Evolutionary conservation across 2,888 invertebrate species (phyloP).

Genomic region (Onthophagus sagittarius): DNA sequence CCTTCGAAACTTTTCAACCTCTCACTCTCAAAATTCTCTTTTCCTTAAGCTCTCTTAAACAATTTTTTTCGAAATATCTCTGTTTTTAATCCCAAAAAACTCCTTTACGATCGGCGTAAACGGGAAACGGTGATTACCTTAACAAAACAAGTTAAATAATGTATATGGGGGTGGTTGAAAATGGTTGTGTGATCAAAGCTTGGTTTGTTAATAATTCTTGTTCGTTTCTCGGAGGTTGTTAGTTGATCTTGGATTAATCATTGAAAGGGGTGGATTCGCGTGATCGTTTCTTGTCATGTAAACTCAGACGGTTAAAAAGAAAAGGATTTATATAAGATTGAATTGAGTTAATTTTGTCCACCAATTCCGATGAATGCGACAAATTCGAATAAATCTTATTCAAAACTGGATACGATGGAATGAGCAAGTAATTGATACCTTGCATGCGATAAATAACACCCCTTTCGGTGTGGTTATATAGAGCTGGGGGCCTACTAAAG

Average conservation of each 20-base stretch:
- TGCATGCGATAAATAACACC: not conserved
- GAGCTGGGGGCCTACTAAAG: not conserved
- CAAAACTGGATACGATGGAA: not conserved
- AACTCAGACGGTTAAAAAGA: not conserved
- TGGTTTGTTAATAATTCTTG: not conserved
- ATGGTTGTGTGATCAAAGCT: not conserved
- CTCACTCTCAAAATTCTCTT: no score
- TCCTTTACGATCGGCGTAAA: no score
- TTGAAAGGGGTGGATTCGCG: not conserved
- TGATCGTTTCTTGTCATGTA: not conserved
- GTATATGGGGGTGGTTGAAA: not conserved
- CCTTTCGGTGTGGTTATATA: not conserved
- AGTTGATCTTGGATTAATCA: not conserved
- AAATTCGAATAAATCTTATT: not conserved
- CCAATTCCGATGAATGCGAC: not conserved
- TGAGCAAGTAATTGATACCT: not conserved
- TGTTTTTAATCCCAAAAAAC: no score
- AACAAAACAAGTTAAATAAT: slow-evolving; percentile 16
- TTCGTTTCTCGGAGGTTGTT: not conserved
- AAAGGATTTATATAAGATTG: no score
- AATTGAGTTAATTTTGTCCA: not conserved
- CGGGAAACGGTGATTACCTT: not conserved
- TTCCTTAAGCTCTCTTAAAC: no score
- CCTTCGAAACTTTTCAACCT: slow-evolving; percentile 25
- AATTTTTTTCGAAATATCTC: no score